phyloP scores from a whole-genome alignment of 2,113 vertebrate species.

The Xiphophorus hellerii region DNA sequence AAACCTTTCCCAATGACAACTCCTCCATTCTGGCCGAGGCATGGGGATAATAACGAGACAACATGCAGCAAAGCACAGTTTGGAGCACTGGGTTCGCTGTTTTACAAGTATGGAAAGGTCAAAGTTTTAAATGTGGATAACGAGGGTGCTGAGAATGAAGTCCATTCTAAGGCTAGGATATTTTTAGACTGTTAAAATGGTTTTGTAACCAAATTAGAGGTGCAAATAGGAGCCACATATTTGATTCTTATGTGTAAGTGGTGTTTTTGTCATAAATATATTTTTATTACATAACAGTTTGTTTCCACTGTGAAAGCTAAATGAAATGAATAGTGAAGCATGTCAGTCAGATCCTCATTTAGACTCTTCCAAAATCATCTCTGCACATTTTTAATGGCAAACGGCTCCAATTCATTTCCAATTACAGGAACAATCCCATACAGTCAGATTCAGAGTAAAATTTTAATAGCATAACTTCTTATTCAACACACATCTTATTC shows the following conservation, averaged over 20 bases:
- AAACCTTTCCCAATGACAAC: constrained; percentile 38
- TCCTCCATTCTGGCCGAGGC: constrained; percentile 18
- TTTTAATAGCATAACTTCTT: background rate
- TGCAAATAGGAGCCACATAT: no score
- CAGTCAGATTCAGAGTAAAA: no score
- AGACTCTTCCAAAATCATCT: background rate
- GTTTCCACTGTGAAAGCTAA: background rate
- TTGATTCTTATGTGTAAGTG: no score
- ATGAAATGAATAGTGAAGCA: background rate
- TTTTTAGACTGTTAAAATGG: background rate
- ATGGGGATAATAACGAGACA: constrained; percentile 40
- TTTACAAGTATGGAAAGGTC: constrained; percentile 32
- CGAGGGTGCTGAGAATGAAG: background rate
- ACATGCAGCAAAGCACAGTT: constrained; percentile 22
- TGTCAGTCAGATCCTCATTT: no score
- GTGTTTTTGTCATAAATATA: background rate
- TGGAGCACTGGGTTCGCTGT: constrained; percentile 7
- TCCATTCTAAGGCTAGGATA: background rate
- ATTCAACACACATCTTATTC: no score
- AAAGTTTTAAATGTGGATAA: constrained; percentile 1
- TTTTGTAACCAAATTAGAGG: background rate
- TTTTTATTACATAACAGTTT: background rate
- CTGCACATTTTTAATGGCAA: background rate
- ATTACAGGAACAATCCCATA: background rate
- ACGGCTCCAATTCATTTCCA: background rate